Base-by-base conservation (phyloP, 1,140 invertebrate species). In the Drosophila tropicalis region DNA sequence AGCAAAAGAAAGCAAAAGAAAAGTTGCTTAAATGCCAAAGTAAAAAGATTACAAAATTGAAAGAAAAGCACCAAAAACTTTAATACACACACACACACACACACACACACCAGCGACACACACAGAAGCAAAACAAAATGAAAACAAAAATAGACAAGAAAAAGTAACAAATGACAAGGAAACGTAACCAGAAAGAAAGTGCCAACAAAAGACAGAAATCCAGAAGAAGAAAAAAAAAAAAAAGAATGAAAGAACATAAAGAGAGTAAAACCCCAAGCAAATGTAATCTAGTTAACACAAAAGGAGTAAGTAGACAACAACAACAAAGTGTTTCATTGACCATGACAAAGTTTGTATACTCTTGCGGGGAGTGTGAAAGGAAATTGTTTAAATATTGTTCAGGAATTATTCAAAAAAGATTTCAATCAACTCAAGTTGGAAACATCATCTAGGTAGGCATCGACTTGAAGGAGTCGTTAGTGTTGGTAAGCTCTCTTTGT, bases 341-440 rank as follows among this genome's bases (percentile, higher is more conserved):
- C 6, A 12, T 72, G 40, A 57, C 15, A 41, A 51, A 39, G 51
- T 70, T 54, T 54, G 47, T 72, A 19, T 19, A 12, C 29, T 1
- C 32, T 9, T 12, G 34, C 34, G 12, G 12, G 3, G 34, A 36
- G 9, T 10, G 34, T 36, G 10, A 36, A 36, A 36, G 34, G 0
- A 10, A 36, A 36, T 36, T 5, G 2, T 1, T 36, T 9, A 36
- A 36, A 36, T 29, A 29, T 29, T 36, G 7, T 36, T 10, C 0
- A 36, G 34, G 3, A 36, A 36, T 3, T 10, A 10, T 10, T 0
- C 9, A 36, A 36, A 12, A 12, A 36, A 10, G 5, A 2, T 36
- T 36, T 10, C 1, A 36, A 36, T 10, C 34, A 10, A 36, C 5
- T 29, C 0, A 29, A 5, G 5, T 29, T 29, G 5, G 29, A 0